These are phyloP conservation scores for Coccyzus lansbergi DNA, from an alignment of 2,797 vertebrate genomes.

Conservation along the genomic window DNA sequence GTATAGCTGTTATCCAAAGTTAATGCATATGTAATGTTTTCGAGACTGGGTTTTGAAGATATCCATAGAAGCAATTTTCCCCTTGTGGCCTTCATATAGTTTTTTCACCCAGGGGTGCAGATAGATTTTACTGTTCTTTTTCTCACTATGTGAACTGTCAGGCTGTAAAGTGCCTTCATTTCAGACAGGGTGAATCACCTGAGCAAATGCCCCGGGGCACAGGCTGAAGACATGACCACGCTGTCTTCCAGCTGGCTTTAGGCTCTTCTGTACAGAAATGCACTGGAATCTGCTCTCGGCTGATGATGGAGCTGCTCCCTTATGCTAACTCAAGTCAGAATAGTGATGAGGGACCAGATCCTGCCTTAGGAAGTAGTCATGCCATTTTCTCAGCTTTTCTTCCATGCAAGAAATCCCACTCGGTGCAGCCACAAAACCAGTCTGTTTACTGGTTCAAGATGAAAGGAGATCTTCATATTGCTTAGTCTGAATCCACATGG, in stretches of 20 bases:
- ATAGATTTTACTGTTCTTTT: neutral
- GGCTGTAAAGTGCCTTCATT: neutral
- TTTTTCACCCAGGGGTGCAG: neutral
- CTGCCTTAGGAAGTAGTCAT: neutral
- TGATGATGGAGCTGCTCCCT: neutral
- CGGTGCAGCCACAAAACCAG: neutral
- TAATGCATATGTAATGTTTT: neutral
- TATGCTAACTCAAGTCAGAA: neutral
- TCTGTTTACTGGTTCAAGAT: neutral
- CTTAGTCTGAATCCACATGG: neutral
- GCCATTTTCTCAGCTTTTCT: neutral
- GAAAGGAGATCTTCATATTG: neutral
- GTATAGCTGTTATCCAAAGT: neutral
- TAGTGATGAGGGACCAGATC: neutral
- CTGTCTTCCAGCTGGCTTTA: neutral
- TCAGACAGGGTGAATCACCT: neutral
- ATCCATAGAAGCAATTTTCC: neutral
- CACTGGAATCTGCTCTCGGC: neutral
- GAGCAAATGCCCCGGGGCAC: neutral
- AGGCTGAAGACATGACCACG: fast-evolving
- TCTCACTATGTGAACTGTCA: neutral
- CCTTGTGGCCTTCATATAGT: neutral
- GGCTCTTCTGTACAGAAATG: neutral
- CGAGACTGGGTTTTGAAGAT: neutral
- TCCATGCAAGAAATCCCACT: neutral